Conservation (phyloP, 2,113 vertebrate genomes). For the Neolamprologus cancellatus region DNA sequence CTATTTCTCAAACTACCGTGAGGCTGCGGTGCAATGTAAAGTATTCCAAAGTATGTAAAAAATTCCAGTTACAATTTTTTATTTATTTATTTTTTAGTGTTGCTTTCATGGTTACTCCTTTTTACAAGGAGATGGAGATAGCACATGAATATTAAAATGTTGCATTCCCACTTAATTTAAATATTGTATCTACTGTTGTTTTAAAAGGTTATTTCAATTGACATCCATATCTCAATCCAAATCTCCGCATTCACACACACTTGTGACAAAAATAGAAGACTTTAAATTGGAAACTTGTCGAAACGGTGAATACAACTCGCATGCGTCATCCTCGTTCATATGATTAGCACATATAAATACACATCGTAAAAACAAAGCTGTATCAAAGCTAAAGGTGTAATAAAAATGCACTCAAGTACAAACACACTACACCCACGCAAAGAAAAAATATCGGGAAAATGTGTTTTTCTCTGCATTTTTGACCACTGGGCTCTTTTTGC, state of each 20-base stretch:
- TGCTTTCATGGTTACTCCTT: background rate
- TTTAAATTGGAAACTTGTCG: background rate
- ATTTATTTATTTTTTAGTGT: background rate
- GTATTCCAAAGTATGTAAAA: background rate
- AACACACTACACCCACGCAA: background rate
- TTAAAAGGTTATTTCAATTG: background rate
- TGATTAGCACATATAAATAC: constrained; percentile 23
- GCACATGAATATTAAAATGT: background rate
- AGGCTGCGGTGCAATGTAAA: background rate
- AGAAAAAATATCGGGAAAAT: constrained; percentile 30
- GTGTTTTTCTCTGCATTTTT: constrained; percentile 69
- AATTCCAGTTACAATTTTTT: background rate
- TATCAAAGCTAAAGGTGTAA: constrained; percentile 40
- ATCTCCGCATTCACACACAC: background rate
- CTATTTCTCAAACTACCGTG: accelerated
- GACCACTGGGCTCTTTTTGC: constrained; percentile 74
- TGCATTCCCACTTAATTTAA: background rate
- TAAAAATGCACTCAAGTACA: constrained; percentile 4
- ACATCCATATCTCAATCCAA: background rate
- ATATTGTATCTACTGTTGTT: background rate
- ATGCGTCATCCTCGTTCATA: background rate
- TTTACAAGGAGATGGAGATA: background rate
- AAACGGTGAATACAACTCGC: background rate
- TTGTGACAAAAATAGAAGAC: background rate
- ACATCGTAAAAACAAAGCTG: constrained; percentile 23